Base-by-base conservation (phyloP, 2,113 vertebrate genomes). In the Takifugu flavidus region DNA sequence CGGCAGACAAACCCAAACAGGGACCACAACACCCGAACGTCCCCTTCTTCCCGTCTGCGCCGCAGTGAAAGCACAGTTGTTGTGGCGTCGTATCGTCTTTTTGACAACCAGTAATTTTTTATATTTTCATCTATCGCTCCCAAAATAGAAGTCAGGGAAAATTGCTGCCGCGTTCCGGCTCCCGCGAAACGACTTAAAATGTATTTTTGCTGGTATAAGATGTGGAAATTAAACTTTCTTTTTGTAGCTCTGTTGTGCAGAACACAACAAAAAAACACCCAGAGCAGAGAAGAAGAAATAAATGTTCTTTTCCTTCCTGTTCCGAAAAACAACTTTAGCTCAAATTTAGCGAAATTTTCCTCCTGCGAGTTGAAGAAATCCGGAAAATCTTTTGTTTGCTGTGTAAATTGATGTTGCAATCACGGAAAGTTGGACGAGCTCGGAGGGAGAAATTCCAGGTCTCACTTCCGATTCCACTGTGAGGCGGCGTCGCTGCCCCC, bases 71-170 rank as follows among this genome's bases (percentile, higher is more conserved):
- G 51, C 27, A 67, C 26, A 6, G 69, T 65, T 61, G 46, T 77
- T 77, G 64, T 13, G 13, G 46, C 26, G 49, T 45, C 52, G 68
- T 79, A 75, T 84, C 62, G 60, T 81, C 74, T 72, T 59, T 67
- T 59, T 67, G 76, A 82, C 78, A 76, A 49, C 51, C 39, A 6
- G 67, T 80, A 61, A 74, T 75, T 78, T 80, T 39, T 39, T 39
- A 11, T 39, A 39, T 29, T 50, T 45, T 44, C 27, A 20, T 60
- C 69, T 57, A 60, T 75, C 75, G 34, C 55, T 75, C 66, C 67
- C 59, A 66, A 84, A 77, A 72, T 27, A 77, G 70, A 74, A 12
- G 52, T 49, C 25, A 62, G 56, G 59, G 75, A 45, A 83, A 80
- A 74, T 66, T 56, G 53, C 82, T 57, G 61, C 60, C 11, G 31